A percentile compares a stretch with the other conserved stretches of the same genome.
phyloP scores from a whole-genome alignment of 2,888 invertebrate genomes.

The Disparrhopalites patrizii region DNA sequence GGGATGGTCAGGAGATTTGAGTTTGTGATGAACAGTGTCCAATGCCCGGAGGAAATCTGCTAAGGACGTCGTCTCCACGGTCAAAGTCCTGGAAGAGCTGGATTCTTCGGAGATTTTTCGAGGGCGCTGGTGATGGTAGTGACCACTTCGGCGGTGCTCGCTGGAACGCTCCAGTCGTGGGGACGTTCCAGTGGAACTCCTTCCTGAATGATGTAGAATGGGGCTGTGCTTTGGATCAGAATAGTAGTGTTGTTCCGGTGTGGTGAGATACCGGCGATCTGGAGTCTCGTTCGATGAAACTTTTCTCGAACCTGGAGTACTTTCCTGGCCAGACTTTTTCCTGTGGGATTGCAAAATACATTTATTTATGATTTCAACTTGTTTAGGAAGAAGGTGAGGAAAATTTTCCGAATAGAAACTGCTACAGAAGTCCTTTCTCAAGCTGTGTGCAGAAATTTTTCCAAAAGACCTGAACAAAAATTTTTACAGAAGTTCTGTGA shows the following conservation, averaged over 20 bases:
- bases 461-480: too few species aligned
- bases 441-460: too few species aligned
- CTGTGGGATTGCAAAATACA: too few species aligned
- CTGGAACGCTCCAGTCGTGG: constrained; percentile 13
- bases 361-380: too few species aligned
- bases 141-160: constrained; percentile 27
- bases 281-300: constrained; percentile 27
- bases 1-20: constrained; percentile 29
- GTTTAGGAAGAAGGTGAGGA: too few species aligned
- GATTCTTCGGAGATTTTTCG: constrained; percentile 38
- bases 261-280: background rate
- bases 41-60: constrained; percentile 76
- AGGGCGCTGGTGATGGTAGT: constrained; percentile 13
- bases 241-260: background rate
- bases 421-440: too few species aligned
- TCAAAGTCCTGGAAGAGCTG: constrained; percentile 18
- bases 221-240: background rate
- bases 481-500: too few species aligned
- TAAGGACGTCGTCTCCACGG: constrained; percentile 72
- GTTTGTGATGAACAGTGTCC: constrained; percentile 60
- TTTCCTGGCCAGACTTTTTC: constrained; percentile 5
- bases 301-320: constrained; percentile 24
- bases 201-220: background rate
- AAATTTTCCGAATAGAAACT: too few species aligned
- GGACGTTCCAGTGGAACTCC: background rate